Percentiles rank a stretch among this genome's conserved stretches.
Evolutionary conservation across 2,888 invertebrate species (phyloP).

Genomic region (Harmothoe impar): DNA sequence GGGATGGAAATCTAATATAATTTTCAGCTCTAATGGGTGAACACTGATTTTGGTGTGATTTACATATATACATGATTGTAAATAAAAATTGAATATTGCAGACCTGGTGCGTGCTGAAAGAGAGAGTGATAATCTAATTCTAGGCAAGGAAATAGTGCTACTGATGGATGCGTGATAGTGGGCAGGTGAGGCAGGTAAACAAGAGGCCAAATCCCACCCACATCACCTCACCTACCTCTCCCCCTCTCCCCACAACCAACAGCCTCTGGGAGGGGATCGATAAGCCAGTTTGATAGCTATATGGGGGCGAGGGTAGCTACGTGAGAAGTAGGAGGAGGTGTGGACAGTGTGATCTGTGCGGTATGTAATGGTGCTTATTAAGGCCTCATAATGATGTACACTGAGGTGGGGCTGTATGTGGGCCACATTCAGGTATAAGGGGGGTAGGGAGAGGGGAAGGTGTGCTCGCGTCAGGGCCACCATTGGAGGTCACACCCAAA

Average conservation of each 20-base stretch:
- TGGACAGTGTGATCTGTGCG: not conserved
- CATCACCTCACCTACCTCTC: no score
- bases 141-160: not conserved
- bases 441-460: no score
- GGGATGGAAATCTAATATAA: no score
- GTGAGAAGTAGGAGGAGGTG: not conserved
- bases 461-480: no score
- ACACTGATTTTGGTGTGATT: no score
- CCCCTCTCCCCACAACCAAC: no score
- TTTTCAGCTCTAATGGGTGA: no score
- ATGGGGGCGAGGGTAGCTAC: not conserved
- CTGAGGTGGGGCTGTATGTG: not conserved
- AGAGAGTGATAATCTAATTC: not conserved
- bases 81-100: no score
- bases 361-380: slow-evolving; percentile 17
- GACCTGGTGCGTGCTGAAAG: not conserved
- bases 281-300: slow-evolving; percentile 20
- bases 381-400: not conserved
- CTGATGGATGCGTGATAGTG: not conserved
- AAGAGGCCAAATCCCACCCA: not conserved
- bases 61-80: no score
- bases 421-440: no score
- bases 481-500: no score
- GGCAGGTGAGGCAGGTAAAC: not conserved
- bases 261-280: not conserved